These are phyloP conservation scores for Seladonia tumulorum DNA, from an alignment of 2,888 invertebrate genomes.

Conservation along the genomic window DNA sequence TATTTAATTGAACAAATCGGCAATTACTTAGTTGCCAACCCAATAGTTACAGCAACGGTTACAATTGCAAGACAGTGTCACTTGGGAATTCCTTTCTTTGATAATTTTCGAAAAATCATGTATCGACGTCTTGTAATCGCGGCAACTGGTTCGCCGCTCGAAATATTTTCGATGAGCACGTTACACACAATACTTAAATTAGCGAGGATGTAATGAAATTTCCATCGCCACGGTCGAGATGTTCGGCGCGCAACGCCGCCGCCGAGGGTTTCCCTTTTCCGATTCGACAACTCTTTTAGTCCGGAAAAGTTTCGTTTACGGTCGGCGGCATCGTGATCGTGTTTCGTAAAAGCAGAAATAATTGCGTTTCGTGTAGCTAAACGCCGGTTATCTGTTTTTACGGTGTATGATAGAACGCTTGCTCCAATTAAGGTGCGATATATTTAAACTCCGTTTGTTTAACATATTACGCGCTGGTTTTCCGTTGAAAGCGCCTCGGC, in stretches of 20 bases:
- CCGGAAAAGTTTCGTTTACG: constrained; percentile 58
- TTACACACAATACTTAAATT: not conserved
- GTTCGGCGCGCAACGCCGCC: not conserved
- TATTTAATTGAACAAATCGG: too few relatives aligned
- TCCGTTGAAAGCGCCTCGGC: not conserved
- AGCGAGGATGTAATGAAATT: constrained; percentile 11
- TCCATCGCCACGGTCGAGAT: constrained; percentile 13
- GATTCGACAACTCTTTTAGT: constrained; percentile 55
- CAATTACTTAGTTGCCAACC: too few relatives aligned
- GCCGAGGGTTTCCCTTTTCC: constrained; percentile 38
- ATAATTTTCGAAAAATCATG: too few relatives aligned
- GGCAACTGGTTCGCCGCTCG: not conserved
- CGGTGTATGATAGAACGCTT: constrained; percentile 22
- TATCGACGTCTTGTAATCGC: not conserved
- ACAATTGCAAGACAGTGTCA: too few relatives aligned
- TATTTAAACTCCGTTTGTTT: constrained; percentile 35
- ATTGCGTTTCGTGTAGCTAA: constrained; percentile 49
- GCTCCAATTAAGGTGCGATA: constrained; percentile 46
- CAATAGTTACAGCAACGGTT: too few relatives aligned
- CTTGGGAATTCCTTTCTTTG: too few relatives aligned
- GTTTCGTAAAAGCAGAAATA: constrained; percentile 48
- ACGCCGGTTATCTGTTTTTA: constrained; percentile 26
- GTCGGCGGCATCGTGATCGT: constrained; percentile 16
- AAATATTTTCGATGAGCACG: not conserved
- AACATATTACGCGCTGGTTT: not conserved